phyloP scores from a whole-genome alignment of 2,113 vertebrate genomes.

The Limnothrissa miodon region DNA sequence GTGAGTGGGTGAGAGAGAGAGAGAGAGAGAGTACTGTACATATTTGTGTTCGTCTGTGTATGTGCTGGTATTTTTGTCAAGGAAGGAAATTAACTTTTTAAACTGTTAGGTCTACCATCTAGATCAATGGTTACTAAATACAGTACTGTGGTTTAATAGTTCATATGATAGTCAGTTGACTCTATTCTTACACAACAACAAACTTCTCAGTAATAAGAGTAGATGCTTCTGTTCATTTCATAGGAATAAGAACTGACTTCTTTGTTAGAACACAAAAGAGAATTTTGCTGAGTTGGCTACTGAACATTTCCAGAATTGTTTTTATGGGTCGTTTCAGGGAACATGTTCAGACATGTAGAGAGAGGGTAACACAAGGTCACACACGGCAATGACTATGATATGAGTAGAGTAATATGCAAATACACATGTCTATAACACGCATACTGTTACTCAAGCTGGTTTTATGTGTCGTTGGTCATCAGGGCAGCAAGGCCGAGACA shows the following conservation, averaged over 20 bases:
- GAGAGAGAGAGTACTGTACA: not conserved
- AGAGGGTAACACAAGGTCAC: conserved; percentile 18
- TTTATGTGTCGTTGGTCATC: no score
- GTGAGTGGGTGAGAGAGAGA: conserved; percentile 5
- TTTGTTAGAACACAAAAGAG: not conserved
- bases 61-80: not conserved
- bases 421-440: not conserved
- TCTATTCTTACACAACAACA: not conserved
- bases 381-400: not conserved
- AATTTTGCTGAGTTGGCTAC: not conserved
- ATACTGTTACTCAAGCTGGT: not conserved
- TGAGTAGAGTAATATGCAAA: not conserved
- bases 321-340: not conserved
- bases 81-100: no score
- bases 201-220: not conserved
- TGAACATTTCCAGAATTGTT: not conserved
- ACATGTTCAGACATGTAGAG: conserved; percentile 34
- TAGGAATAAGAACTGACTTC: not conserved
- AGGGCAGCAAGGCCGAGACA: no score
- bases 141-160: no score
- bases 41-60: not conserved
- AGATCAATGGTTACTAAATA: conserved; percentile 22
- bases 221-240: not conserved
- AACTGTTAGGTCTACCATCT: no score
- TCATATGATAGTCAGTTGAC: no score